Conservation (phyloP, 2,797 vertebrate genomes). For the Babyrousa celebensis region DNA sequence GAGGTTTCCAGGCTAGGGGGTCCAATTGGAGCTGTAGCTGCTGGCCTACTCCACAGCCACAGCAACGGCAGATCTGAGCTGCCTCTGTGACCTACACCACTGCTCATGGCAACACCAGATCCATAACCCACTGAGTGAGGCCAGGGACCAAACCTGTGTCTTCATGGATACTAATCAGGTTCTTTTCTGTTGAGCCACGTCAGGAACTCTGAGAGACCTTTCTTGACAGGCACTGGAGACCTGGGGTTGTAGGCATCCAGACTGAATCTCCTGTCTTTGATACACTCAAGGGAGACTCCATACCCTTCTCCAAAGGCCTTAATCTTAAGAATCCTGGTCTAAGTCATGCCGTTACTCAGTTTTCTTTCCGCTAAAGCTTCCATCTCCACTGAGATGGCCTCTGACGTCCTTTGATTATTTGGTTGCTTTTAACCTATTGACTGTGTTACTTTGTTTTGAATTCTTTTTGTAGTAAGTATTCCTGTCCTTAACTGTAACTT, state of each 20-base stretch:
- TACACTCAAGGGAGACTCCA: background rate
- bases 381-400: background rate
- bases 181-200: too few relatives aligned
- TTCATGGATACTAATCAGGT: too few relatives aligned
- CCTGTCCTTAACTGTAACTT: background rate
- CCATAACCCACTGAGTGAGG: too few relatives aligned
- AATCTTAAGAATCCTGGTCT: background rate
- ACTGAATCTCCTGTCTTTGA: background rate
- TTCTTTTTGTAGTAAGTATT: background rate
- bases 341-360: background rate
- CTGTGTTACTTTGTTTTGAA: background rate
- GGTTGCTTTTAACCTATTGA: background rate
- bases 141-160: too few relatives aligned
- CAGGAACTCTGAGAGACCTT: background rate
- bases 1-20: too few relatives aligned
- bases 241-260: background rate
- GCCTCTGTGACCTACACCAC: too few relatives aligned
- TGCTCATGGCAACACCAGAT: too few relatives aligned
- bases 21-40: too few relatives aligned
- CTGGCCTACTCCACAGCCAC: too few relatives aligned
- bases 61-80: too few relatives aligned
- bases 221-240: background rate
- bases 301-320: conserved; percentile 1
- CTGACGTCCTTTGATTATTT: background rate
- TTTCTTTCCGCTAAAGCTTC: conserved; percentile 46